These are phyloP conservation scores for Drosophila carrolli DNA, from an alignment of 1,140 invertebrate genomes.

Conservation along the genomic window DNA sequence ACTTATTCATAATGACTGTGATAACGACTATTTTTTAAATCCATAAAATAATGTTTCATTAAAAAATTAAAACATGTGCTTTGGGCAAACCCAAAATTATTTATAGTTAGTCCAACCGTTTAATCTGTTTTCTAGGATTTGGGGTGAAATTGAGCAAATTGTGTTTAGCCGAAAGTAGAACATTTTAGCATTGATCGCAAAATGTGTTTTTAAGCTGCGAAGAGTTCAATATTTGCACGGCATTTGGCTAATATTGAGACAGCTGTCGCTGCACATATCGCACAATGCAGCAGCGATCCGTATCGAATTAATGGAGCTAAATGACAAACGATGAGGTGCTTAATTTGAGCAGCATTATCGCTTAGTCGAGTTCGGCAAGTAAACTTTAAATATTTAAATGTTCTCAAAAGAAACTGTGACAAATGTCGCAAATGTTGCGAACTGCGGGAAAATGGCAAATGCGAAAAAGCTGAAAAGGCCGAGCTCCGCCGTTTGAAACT, in stretches of 20 bases:
- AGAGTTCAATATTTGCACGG: slow-evolving; percentile 39
- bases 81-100: too few relatives aligned
- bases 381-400: slow-evolving; percentile 31
- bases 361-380: slow-evolving; percentile 30
- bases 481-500: slow-evolving; percentile 51
- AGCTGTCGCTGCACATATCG: slow-evolving; percentile 38
- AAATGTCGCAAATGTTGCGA: slow-evolving; percentile 33
- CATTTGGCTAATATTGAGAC: slow-evolving; percentile 59
- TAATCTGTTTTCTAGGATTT: neutral
- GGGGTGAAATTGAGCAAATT: slow-evolving; percentile 9
- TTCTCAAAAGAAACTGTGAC: slow-evolving; percentile 24
- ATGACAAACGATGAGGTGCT: slow-evolving; percentile 16
- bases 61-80: too few relatives aligned
- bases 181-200: slow-evolving; percentile 4
- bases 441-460: slow-evolving; percentile 27
- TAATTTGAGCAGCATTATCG: slow-evolving; percentile 3
- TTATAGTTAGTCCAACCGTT: too few relatives aligned
- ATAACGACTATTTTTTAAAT: too few relatives aligned
- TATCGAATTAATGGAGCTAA: slow-evolving; percentile 14
- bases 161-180: slow-evolving; percentile 3
- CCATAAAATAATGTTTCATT: too few relatives aligned
- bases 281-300: slow-evolving; percentile 9
- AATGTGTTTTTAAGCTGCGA: slow-evolving; percentile 37
- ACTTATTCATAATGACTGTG: too few relatives aligned
- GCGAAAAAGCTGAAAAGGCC: slow-evolving; percentile 16